Evolutionary conservation across 2,797 vertebrate species (phyloP).

Genomic region (Amblyraja radiata): DNA sequence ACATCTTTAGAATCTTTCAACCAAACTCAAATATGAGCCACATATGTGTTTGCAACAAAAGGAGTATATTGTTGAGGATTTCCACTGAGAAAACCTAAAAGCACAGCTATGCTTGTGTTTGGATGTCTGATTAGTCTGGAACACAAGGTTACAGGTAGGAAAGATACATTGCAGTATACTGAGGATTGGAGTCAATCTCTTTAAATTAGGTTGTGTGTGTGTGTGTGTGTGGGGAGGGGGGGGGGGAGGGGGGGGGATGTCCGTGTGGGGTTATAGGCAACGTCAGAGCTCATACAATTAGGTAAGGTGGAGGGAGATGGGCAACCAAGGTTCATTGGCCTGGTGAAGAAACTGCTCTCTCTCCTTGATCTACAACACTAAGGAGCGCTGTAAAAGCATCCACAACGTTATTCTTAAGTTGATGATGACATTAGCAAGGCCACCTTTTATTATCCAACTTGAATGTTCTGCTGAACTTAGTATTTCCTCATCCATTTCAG

Average conservation of each 20-base stretch:
- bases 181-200: background rate
- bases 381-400: no score
- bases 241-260: background rate
- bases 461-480: no score
- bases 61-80: background rate
- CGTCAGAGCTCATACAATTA: no score
- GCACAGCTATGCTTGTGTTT: no score
- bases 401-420: no score
- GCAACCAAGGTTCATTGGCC: background rate
- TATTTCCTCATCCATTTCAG: no score
- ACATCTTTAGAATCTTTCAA: background rate
- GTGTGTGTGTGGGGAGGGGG: no score
- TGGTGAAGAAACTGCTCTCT: background rate
- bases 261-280: background rate
- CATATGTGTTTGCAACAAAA: no score
- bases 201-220: background rate
- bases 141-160: background rate
- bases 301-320: no score
- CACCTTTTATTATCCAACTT: no score
- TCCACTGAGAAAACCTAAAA: background rate
- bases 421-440: no score
- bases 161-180: background rate
- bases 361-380: background rate
- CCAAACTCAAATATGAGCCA: background rate
- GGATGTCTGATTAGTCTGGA: background rate